Conservation (phyloP, 2,797 vertebrate genomes). For the Pseudochirops corinnae region DNA sequence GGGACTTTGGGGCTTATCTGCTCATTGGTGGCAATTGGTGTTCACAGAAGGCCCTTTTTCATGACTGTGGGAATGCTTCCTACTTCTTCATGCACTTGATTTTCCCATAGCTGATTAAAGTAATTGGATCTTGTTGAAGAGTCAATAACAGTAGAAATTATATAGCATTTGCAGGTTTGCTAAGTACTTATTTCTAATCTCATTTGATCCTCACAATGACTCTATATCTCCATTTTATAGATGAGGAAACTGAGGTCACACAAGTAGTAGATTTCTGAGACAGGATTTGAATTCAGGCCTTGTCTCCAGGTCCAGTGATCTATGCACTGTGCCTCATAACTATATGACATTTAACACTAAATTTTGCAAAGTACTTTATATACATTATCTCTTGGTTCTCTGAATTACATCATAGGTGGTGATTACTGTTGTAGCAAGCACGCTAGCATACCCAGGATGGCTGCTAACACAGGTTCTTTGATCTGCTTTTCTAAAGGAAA, state of each 20-base stretch:
- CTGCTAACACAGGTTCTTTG: too few relatives aligned
- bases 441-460: too few relatives aligned
- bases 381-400: not conserved
- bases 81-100: not conserved
- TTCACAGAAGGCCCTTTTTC: not conserved
- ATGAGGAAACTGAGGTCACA: not conserved
- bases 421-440: too few relatives aligned
- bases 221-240: not conserved
- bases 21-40: not conserved
- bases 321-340: not conserved
- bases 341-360: not conserved
- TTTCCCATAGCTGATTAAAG: not conserved
- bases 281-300: not conserved
- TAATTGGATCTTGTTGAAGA: not conserved
- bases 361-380: not conserved
- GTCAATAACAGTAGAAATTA: not conserved
- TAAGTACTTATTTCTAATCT: not conserved
- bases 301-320: not conserved
- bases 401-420: not conserved
- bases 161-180: not conserved
- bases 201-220: not conserved
- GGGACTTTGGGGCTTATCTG: not conserved
- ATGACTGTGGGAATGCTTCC: not conserved
- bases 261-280: not conserved
- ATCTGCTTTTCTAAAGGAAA: too few relatives aligned